Evolutionary conservation across 2,888 invertebrate species (phyloP), one percentile per base, ranked within the genome.

Genomic region (Caenorhabditis plicata): DNA sequence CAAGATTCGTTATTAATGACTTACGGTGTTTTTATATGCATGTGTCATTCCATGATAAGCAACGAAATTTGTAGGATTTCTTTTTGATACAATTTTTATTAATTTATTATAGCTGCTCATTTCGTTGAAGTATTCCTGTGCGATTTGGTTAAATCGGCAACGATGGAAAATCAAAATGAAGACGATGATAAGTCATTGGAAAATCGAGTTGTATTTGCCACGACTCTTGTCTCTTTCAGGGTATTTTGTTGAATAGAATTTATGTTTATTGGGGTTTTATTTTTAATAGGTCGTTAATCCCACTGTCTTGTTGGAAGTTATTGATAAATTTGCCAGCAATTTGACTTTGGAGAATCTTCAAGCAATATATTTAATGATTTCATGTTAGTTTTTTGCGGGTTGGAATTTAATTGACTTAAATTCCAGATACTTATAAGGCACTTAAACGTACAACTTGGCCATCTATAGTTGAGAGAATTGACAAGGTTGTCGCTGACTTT

Each of bases 371-470:
- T 46, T 49, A 0, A 20, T 68, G n/a, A 17, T 65, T 27, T 47
- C 56, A n/a, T 62, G 61, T 67, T 17, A 64, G 58, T 51, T 39
- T 43, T 11, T 23, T 41, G n/a, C 15, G 11, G 9, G 32, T 44
- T 33, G 4, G 22, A n/a, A n/a, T 32, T 23, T 15, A 20, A 22
- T 20, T 39, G 9, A 13, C n/a, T 7, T 22, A 5, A 9, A 4
- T 73, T 86, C 86, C 46, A 68, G 68, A 68, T 40, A 49, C 56
- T 17, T 65, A 68, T 47, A 63, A 64, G 35, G 41, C 58, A 26
- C 46, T 70, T 44, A 67, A 68, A 52, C 53, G 51, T 23, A 53
- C 60, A 11, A 29, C 46, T 4, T 64, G 64, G 64, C 19, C 42
- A 7, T 9, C 23, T 4, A 43, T 64, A 11, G 39, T 33, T 3